Evolutionary conservation across 1,140 invertebrate species (phyloP).

Genomic region (Drosophila rufa): DNA sequence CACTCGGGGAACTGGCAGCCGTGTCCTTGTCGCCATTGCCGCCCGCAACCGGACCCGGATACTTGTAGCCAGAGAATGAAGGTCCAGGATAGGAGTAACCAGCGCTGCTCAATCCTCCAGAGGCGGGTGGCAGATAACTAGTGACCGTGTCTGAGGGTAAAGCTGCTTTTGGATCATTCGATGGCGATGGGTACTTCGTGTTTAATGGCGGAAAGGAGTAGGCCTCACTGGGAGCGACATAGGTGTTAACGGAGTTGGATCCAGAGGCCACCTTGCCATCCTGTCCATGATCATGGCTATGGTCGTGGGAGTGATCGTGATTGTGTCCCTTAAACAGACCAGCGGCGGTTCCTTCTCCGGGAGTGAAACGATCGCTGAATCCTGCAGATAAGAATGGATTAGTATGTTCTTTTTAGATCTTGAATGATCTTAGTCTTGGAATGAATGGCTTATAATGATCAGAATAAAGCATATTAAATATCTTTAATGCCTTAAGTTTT

Average conservation of each 20-base stretch:
- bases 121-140: conserved; percentile 78
- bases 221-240: conserved; percentile 61
- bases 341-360: conserved; percentile 74
- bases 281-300: conserved; percentile 33
- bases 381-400: conserved; percentile 16
- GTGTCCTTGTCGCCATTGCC: conserved; percentile 55
- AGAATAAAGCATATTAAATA: background rate
- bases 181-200: conserved; percentile 70
- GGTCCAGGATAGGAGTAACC: conserved; percentile 65
- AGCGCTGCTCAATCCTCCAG: conserved; percentile 57
- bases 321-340: conserved; percentile 56
- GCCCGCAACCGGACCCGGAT: conserved; percentile 59
- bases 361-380: conserved; percentile 72
- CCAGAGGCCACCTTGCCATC: conserved; percentile 58
- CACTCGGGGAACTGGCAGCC: conserved; percentile 48
- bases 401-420: background rate
- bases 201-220: conserved; percentile 80
- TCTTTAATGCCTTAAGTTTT: no score
- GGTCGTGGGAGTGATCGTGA: conserved; percentile 44
- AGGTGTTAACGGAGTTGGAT: conserved; percentile 61
- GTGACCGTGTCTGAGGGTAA: conserved; percentile 59
- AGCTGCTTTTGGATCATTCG: conserved; percentile 62
- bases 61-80: conserved; percentile 52
- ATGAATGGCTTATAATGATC: background rate
- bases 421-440: no score